These are phyloP conservation scores for Cardiocondyla obscurior DNA, from an alignment of 1,140 invertebrate genomes.

Conservation along the genomic window DNA sequence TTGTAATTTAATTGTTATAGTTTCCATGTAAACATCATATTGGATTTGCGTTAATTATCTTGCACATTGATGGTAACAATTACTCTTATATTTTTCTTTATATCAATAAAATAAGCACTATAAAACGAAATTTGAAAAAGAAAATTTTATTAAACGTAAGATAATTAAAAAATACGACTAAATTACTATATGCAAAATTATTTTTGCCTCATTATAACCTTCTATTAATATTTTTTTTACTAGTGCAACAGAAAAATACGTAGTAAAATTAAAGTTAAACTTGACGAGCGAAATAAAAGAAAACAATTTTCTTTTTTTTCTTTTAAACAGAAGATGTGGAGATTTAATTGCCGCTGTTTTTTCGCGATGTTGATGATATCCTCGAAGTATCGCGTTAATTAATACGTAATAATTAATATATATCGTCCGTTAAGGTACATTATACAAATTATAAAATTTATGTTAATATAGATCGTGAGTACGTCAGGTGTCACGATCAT, in stretches of 20 bases:
- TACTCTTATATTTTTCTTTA: neutral
- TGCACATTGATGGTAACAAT: neutral
- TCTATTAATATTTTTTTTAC: neutral
- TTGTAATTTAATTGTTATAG: constrained; percentile 9
- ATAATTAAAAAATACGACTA: neutral
- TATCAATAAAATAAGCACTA: neutral
- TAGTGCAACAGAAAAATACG: neutral
- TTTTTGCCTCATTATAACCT: neutral
- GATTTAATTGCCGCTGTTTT: too few relatives aligned
- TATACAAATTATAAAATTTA: neutral
- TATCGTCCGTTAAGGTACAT: neutral
- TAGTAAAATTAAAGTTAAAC: neutral
- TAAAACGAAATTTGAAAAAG: neutral
- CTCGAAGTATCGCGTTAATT: too few relatives aligned
- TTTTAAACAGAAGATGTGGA: too few relatives aligned
- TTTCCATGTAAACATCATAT: neutral
- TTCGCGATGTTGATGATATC: too few relatives aligned
- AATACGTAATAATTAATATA: too few relatives aligned
- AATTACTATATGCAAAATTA: neutral
- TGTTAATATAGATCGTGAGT: neutral
- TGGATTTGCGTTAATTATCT: constrained; percentile 22
- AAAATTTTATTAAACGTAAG: neutral
- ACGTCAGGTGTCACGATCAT: constrained; percentile 36
- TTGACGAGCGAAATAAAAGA: neutral
- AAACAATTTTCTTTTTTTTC: neutral